Base-by-base conservation (phyloP, 2,797 vertebrate genomes). In the Eospalax fontanierii region DNA sequence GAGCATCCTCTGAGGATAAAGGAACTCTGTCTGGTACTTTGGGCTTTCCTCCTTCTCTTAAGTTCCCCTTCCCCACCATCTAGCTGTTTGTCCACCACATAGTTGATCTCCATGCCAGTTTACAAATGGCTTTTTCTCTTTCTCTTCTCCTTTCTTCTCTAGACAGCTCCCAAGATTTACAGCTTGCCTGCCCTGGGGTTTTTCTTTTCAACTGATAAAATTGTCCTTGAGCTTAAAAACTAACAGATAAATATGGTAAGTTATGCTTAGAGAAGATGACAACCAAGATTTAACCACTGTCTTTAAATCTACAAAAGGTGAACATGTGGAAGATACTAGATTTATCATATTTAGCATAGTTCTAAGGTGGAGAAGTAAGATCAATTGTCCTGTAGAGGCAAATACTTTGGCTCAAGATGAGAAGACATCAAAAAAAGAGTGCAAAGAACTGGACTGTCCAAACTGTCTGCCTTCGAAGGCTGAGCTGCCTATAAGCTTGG, bases 151-250 rank as follows among this genome's bases (percentile, higher is more conserved):
- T 54, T 57, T 65, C n/a, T 85, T 33, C n/a, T 26, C 38, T 9
- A 9, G 33, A 50, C n/a, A 71, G 66, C 35, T 71, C 66, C 46
- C n/a, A 86, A 71, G 24, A 86, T 19, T n/a, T 57, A 35, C 12
- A 21, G 19, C 16, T 70, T 85, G 35, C 14, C 1, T 57, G 46
- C 18, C n/a, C 66, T 71, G n/a, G 19, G 24, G 16, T 86, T 85
- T 71, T 57, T 54, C 46, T 71, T 57, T 57, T 71, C 57, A 28
- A 57, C 33, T 85, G 18, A 54, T 54, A 54, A 54, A 54, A 71
- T 38, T 38, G 66, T 71, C 83, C 66, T 85, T 85, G 83, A 57
- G 24, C 46, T 85, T 71, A 85, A 71, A 85, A 86, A 71, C 38
- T 68, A 59, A 35, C 19, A 46, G 28, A 9, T 22, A 43, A 70